A percentile compares a stretch with the other conserved stretches of the same genome.
phyloP scores from a whole-genome alignment of 2,888 invertebrate genomes.

The Lottia scabra region DNA sequence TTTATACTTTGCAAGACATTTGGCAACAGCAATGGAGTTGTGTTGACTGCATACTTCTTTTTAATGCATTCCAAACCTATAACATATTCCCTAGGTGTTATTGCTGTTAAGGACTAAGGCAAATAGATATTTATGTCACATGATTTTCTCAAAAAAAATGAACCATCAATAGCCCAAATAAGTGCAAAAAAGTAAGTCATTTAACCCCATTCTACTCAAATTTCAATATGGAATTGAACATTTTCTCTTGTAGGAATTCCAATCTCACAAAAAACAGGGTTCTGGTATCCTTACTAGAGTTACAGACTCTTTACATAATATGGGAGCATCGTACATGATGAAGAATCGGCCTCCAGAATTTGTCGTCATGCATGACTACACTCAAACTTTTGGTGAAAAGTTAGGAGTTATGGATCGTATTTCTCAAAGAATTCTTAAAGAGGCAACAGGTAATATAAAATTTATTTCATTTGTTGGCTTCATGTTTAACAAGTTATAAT shows the following conservation, averaged over 20 bases:
- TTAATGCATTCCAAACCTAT: too few relatives aligned
- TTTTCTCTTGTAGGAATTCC: slow-evolving; percentile 74
- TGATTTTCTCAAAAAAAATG: too few relatives aligned
- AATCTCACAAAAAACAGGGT: slow-evolving; percentile 75
- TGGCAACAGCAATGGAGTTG: too few relatives aligned
- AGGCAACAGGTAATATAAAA: slow-evolving; percentile 73
- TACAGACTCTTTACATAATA: slow-evolving; percentile 74
- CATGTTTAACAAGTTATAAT: too few relatives aligned
- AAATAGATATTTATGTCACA: too few relatives aligned
- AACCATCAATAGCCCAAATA: not conserved
- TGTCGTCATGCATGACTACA: slow-evolving; percentile 76
- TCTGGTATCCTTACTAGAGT: slow-evolving; percentile 74
- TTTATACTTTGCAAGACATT: too few relatives aligned
- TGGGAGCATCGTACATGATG: slow-evolving; percentile 73
- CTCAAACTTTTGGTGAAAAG: slow-evolving; percentile 76
- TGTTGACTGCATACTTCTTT: too few relatives aligned
- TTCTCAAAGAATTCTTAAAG: slow-evolving; percentile 76
- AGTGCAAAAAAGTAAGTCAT: too few relatives aligned
- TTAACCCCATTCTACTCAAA: too few relatives aligned
- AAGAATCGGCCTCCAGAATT: slow-evolving; percentile 76
- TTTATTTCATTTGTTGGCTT: too few relatives aligned
- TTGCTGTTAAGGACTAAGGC: too few relatives aligned
- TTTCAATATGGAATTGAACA: not conserved
- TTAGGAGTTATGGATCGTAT: slow-evolving; percentile 76
- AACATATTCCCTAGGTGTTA: too few relatives aligned